Base-by-base conservation (phyloP, 2,797 vertebrate genomes). In the Crax fasciolata region DNA sequence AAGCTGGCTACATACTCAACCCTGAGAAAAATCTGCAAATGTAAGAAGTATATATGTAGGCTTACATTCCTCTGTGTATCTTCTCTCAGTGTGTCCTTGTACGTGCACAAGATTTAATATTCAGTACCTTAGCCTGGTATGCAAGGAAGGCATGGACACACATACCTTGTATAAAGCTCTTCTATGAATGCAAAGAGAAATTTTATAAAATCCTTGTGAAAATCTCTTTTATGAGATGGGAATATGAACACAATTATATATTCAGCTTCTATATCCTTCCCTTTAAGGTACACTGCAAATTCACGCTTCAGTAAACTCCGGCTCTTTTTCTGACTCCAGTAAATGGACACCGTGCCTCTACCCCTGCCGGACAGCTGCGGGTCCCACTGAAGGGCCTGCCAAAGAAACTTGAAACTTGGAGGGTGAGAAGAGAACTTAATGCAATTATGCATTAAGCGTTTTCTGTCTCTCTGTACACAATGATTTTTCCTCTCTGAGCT, bases 211-310 rank as follows among this genome's bases (percentile, higher is more conserved):
- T 27, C 24, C 18, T 54, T 74, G 17, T 71, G 41, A 80, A 57
- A 32, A 57, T 57, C 55, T 32, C 58, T 83, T 35, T 63, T 39
- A 78, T 0, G 0, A 12, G 3, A 35, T 18, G 12, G 67, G 71
- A 93, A 90, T 52, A 55, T 11, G 68, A 95, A 86, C 32, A 67
- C 6, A 7, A 72, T 35, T 35, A 35, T 35, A 35, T 81, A 49
- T 68, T 82, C 71, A 80, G 39, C 49, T 75, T 87, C 41, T 54
- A 49, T 43, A 90, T 67, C 66, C 62, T 66, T 41, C 68, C 8
- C 73, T 90, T 86, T 86, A 72, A 81, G 70, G 54, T 78, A 72
- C 44, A 35, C 54, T 81, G 66, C 57, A 88, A 62, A 93, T 88
- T 65, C 76, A 68, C 27, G 71, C 46, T 54, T 58, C 77, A 76